A percentile compares a stretch with the other conserved stretches of the same genome.
Evolutionary conservation across 2,888 invertebrate genomes (phyloP).

Genomic region (Nebria brevicollis): DNA sequence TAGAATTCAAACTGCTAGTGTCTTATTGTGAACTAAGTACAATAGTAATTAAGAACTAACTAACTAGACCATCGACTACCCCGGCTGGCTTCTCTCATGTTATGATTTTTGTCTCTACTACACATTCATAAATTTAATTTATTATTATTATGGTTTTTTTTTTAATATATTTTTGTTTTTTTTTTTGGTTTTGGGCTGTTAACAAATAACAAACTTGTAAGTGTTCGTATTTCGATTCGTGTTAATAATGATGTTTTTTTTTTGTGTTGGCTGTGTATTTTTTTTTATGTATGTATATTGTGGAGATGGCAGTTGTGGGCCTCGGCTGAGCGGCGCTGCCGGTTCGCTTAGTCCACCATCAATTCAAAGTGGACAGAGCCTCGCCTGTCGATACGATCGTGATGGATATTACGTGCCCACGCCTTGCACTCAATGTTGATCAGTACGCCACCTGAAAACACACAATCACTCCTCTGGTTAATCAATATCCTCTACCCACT

Average conservation of each 20-base stretch:
- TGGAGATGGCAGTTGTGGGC: slow-evolving; percentile 61
- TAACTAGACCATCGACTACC: slow-evolving; percentile 36
- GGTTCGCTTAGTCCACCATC: slow-evolving; percentile 82
- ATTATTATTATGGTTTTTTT: slow-evolving; percentile 49
- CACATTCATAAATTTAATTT: slow-evolving; percentile 50
- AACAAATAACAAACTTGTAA: slow-evolving; percentile 50
- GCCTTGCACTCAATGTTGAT: slow-evolving; percentile 95
- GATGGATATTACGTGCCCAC: slow-evolving; percentile 89
- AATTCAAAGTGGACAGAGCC: slow-evolving; percentile 96
- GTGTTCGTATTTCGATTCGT: slow-evolving; percentile 50
- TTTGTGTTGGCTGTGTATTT: slow-evolving; percentile 18
- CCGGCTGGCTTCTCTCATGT: slow-evolving; percentile 30
- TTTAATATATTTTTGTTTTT: slow-evolving; percentile 47
- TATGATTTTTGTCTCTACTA: slow-evolving; percentile 47
- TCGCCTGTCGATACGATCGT: slow-evolving; percentile 88
- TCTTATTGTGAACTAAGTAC: slow-evolving; percentile 51
- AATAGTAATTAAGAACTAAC: slow-evolving; percentile 31
- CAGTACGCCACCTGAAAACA: slow-evolving; percentile 78
- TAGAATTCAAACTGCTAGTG: slow-evolving; percentile 51
- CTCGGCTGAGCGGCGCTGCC: slow-evolving; percentile 54
- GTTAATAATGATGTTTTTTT: slow-evolving; percentile 44
- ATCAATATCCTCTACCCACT: background rate
- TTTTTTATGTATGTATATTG: slow-evolving; percentile 31
- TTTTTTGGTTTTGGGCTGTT: slow-evolving; percentile 42
- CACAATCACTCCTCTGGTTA: slow-evolving; percentile 4